Percentiles rank a stretch among this genome's conserved stretches.
phyloP scores from a whole-genome alignment of 2,888 invertebrate species.

The Dicyrtoma fusca region DNA sequence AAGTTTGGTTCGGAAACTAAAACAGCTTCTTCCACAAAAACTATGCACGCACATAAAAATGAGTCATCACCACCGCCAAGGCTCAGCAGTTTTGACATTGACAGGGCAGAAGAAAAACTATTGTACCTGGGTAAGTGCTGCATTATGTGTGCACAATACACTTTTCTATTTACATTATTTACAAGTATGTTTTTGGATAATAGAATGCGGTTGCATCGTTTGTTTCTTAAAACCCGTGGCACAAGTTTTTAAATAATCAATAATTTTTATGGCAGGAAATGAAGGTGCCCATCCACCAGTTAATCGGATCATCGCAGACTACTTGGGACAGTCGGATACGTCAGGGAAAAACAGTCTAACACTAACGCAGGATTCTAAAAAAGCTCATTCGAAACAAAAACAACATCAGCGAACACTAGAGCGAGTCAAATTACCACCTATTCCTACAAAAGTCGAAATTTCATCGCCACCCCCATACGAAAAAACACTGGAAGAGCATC shows the following conservation, averaged over 20 bases:
- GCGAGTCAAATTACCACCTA: constrained; percentile 29
- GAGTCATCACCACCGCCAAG: constrained; percentile 7
- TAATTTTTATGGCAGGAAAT: no score
- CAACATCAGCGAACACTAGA: constrained; percentile 17
- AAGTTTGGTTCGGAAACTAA: background rate
- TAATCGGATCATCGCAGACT: constrained; percentile 32
- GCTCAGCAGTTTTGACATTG: background rate
- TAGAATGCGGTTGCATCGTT: no score
- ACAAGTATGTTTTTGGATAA: no score
- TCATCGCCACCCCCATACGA: constrained; percentile 1
- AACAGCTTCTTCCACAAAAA: background rate
- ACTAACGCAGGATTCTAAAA: background rate
- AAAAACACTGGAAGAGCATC: constrained; percentile 25
- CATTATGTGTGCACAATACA: no score
- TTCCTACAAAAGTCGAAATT: constrained; percentile 19
- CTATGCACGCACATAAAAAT: background rate
- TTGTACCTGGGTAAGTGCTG: no score
- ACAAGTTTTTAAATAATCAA: no score
- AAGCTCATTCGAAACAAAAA: background rate
- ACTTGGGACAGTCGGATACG: constrained; percentile 5
- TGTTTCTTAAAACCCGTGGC: no score
- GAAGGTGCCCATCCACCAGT: constrained; percentile 11
- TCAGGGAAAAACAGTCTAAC: constrained; percentile 1
- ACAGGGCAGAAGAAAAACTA: constrained; percentile 12
- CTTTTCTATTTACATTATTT: no score